phyloP scores from a whole-genome alignment of 1,140 invertebrate genomes.

The Bombyx mori region ASM3026992v2 NC_085110.1:4839001-4839500 shows the following conservation, averaged over 20 bases:
- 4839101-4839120: not conserved
- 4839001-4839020: conserved; percentile 78
- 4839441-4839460: conserved; percentile 87
- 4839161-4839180: conserved; percentile 93
- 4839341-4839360: conserved; percentile 79
- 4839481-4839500: conserved; percentile 83
- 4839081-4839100: conserved; percentile 1
- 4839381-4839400: conserved; percentile 79
- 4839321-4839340: conserved; percentile 74
- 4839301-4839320: conserved; percentile 92
- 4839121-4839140: conserved; percentile 73
- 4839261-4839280: conserved; percentile 85
- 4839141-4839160: conserved; percentile 87
- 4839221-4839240: conserved; percentile 90
- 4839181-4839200: conserved; percentile 91
- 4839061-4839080: conserved; percentile 44
- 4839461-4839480: conserved; percentile 82
- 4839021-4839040: conserved; percentile 75
- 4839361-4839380: conserved; percentile 91
- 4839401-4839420: conserved; percentile 49
- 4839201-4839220: conserved; percentile 86
- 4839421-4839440: conserved; percentile 85
- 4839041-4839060: conserved; percentile 95
- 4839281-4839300: conserved; percentile 93
- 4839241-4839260: conserved; percentile 92